A percentile compares a stretch with the other conserved stretches of the same genome.
Conservation (phyloP, 1,140 invertebrate species). For the Musca vetustissima region DNA sequence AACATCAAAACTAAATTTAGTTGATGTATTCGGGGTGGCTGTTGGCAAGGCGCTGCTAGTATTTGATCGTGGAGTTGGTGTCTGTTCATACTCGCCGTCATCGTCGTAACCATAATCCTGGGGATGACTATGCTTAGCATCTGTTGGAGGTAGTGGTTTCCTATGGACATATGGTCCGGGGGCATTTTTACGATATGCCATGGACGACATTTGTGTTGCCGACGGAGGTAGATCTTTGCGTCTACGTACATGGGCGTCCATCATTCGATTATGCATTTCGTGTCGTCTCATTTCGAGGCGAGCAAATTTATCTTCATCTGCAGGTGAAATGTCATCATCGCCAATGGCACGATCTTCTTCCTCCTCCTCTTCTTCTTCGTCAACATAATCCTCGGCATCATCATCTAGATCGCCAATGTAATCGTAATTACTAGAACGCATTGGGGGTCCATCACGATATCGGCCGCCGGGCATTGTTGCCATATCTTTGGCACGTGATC, state of each 20-base stretch:
- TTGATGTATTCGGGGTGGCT: conserved; percentile 9
- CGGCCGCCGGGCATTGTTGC: conserved; percentile 21
- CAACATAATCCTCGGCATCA: conserved; percentile 34
- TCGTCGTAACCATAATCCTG: conserved; percentile 49
- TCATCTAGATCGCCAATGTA: conserved; percentile 42
- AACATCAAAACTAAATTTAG: conserved; percentile 51
- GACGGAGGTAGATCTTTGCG: conserved; percentile 30
- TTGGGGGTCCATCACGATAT: conserved; percentile 4
- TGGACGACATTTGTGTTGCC: neutral
- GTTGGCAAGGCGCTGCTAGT: conserved; percentile 33
- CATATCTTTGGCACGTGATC: conserved; percentile 45
- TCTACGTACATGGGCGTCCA: conserved; percentile 43
- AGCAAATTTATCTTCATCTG: conserved; percentile 53
- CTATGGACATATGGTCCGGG: neutral
- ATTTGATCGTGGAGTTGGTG: conserved; percentile 45
- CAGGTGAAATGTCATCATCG: conserved; percentile 39
- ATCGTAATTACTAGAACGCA: conserved; percentile 45
- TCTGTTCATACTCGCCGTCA: conserved; percentile 45
- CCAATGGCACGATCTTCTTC: conserved; percentile 48
- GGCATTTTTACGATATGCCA: neutral
- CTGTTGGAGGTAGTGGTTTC: neutral
- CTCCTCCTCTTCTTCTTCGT: conserved; percentile 44
- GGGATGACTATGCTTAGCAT: neutral
- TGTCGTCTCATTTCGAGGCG: conserved; percentile 47
- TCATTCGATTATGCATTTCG: conserved; percentile 53